Base-by-base conservation (phyloP, 2,888 invertebrate genomes). In the Pollenia labialis region DNA sequence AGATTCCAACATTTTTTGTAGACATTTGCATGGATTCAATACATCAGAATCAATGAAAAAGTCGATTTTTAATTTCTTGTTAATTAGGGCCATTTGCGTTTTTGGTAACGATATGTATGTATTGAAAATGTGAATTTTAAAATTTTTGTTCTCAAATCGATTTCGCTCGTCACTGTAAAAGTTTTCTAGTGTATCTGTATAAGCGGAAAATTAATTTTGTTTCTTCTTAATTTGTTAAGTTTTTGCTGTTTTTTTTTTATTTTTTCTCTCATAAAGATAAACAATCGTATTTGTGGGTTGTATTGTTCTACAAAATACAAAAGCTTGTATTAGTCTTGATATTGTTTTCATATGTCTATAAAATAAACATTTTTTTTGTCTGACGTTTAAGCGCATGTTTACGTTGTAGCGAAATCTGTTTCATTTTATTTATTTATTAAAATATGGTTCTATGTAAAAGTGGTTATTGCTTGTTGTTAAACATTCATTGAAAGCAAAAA, bases 371-470 rank as follows among this genome's bases (percentile, higher is more conserved):
- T 54, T 32, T 58, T 46, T 10, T 10, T 14, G 23, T 23, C 23
- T 23, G 9, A 46, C 11, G n/a, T 72, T 72, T 46, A 72, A 58
- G 72, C 58, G 56, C 72, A 72, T 58, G 58, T 72, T 72, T 42
- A 54, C 32, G 8, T 58, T 62, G 16, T 62, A 42, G 16, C 42
- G 40, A 62, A 32, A 32, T 32, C 32, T 32, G 32, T 32, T 32
- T 32, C 32, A 32, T 6, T 32, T 32, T 32, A 32, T 0, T 32
- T 32, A 32, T 32, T 32, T 32, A 32, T 32, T 32, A 32, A 32
- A 32, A 32, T 32, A 23, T 32, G 32, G 32, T 32, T 0, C 0
- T 32, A 6, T 32, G 6, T 32, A 6, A 32, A 32, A 48, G 64
- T 23, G 48, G 68, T 14, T 23, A 50, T 40, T 40, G 16, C 42